phyloP scores from a whole-genome alignment of 2,113 vertebrate genomes.

The Helogale parvula region DNA sequence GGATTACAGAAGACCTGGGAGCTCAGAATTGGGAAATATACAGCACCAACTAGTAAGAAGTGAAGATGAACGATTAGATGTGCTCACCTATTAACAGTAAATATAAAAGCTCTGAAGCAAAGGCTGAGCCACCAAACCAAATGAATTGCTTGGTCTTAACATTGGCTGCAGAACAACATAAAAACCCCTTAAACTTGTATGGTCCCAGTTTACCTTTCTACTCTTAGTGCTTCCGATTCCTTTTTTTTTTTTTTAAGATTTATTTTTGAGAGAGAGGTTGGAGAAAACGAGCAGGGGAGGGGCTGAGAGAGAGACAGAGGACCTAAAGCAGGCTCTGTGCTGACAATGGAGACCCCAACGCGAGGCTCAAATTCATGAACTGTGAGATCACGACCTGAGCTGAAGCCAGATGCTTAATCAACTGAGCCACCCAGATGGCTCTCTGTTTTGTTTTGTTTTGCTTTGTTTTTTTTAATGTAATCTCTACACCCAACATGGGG shows the following conservation, averaged over 20 bases:
- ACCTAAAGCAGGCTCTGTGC: no score
- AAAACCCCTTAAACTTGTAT: background rate
- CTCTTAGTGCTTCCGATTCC: background rate
- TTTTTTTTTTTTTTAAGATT: background rate
- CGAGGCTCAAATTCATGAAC: no score
- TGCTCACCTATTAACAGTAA: background rate
- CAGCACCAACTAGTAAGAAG: background rate
- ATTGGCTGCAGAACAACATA: background rate
- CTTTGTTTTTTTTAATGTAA: background rate
- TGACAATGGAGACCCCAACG: no score
- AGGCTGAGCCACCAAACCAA: background rate
- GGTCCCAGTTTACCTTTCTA: background rate
- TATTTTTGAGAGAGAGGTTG: no score
- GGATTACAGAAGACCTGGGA: background rate
- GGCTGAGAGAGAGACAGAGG: no score
- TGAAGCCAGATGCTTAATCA: no score
- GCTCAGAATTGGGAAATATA: background rate
- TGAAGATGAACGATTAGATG: background rate
- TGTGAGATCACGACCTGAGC: no score
- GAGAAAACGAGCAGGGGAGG: no score
- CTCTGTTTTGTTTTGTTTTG: background rate
- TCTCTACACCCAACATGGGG: background rate
- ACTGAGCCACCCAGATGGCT: no score
- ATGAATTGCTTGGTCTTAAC: background rate
- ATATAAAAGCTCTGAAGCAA: background rate